A percentile compares a stretch with the other conserved stretches of the same genome.
Conservation (phyloP, 2,888 invertebrate genomes). For the Gryllus longicercus region DNA sequence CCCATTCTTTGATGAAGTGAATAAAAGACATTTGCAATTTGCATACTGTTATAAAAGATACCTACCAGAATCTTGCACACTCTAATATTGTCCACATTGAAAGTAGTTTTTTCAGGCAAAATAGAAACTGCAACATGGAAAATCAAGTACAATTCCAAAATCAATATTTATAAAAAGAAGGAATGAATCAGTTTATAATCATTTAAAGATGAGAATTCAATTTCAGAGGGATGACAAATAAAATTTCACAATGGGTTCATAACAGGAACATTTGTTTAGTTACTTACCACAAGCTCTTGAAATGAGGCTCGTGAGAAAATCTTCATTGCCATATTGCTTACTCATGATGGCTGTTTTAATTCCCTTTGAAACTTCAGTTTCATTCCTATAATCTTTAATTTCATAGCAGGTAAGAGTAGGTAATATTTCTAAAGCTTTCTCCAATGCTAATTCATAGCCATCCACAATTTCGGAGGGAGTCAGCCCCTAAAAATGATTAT, state of each 20-base stretch:
- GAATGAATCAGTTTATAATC: conserved; percentile 4
- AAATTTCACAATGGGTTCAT: background rate
- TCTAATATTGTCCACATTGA: conserved; percentile 96
- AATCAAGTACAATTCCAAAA: conserved; percentile 29
- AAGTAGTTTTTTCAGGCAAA: conserved; percentile 78
- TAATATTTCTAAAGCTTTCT: conserved; percentile 87
- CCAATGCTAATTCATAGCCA: conserved; percentile 88
- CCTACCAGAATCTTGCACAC: conserved; percentile 77
- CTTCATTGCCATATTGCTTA: conserved; percentile 97
- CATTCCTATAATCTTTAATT: conserved; percentile 64
- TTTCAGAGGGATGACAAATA: too few species aligned
- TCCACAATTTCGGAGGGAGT: conserved; percentile 95
- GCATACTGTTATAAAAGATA: conserved; percentile 23
- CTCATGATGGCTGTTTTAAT: conserved; percentile 88
- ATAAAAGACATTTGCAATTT: too few species aligned
- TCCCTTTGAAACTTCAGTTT: conserved; percentile 67
- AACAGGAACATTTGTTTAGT: background rate
- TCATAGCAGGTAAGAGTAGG: conserved; percentile 74
- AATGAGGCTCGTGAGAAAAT: conserved; percentile 82
- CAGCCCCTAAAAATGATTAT: conserved; percentile 61
- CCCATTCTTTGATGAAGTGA: too few species aligned
- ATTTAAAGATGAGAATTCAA: background rate
- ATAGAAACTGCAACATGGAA: conserved; percentile 61
- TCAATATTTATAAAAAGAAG: conserved; percentile 12
- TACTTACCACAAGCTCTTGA: conserved; percentile 70